phyloP scores from a whole-genome alignment of 2,113 vertebrate genomes.

The Eurystomus gularis region DNA sequence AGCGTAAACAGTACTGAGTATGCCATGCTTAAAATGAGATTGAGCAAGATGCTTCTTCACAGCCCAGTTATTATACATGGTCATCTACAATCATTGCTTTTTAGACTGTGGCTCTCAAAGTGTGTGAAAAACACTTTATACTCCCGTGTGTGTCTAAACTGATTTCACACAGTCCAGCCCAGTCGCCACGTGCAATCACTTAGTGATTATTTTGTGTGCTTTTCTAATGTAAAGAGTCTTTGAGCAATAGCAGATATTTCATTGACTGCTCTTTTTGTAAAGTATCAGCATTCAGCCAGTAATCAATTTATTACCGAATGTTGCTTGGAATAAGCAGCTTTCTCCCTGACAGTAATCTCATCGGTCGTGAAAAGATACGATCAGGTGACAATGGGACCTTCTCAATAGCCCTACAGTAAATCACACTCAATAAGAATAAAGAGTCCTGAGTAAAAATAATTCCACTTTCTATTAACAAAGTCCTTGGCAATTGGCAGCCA shows the following conservation, averaged over 20 bases:
- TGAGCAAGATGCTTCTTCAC: background rate
- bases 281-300: constrained; percentile 47
- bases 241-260: constrained; percentile 3
- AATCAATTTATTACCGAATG: constrained; percentile 52
- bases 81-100: background rate
- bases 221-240: background rate
- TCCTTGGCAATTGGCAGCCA: background rate
- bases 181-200: background rate
- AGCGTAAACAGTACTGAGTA: background rate
- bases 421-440: constrained; percentile 43
- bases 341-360: constrained; percentile 22
- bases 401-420: constrained; percentile 38
- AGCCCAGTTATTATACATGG: background rate
- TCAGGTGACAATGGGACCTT: constrained; percentile 35
- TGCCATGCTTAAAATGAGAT: background rate
- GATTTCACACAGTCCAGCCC: constrained; percentile 17
- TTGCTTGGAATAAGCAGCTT: constrained; percentile 41
- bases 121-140: constrained; percentile 20
- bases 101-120: constrained; percentile 1
- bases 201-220: background rate
- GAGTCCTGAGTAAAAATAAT: constrained; percentile 42
- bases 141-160: background rate
- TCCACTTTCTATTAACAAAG: constrained; percentile 18
- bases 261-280: constrained; percentile 51
- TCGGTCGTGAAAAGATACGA: constrained; percentile 20